Percentiles rank a stretch among this genome's conserved stretches.
phyloP scores from a whole-genome alignment of 2,888 invertebrate species.

The Eurytoma adleriae region DNA sequence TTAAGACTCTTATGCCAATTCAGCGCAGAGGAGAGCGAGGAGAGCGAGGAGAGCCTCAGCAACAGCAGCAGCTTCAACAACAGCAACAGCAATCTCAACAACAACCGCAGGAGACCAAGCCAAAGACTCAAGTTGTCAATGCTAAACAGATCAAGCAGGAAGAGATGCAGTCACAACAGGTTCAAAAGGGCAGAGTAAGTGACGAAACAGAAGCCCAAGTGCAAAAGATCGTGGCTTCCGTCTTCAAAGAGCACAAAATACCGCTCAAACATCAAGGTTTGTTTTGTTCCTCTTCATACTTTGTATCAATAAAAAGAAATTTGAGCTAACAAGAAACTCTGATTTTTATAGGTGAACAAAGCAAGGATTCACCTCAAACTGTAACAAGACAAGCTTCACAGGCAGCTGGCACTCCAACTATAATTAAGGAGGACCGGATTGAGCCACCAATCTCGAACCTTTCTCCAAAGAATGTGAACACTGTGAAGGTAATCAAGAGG shows the following conservation, averaged over 20 bases:
- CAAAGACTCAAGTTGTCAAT: slow-evolving; percentile 44
- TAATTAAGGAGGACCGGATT: slow-evolving; percentile 63
- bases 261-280: slow-evolving; percentile 64
- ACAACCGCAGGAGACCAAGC: slow-evolving; percentile 40
- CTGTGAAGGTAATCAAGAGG: slow-evolving; percentile 73
- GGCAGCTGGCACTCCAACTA: slow-evolving; percentile 16
- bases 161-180: slow-evolving; percentile 34
- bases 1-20: slow-evolving; percentile 74
- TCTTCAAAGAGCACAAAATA: slow-evolving; percentile 74
- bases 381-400: slow-evolving; percentile 11
- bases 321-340: background rate
- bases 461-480: slow-evolving; percentile 65
- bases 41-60: slow-evolving; percentile 51
- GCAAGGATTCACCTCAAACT: slow-evolving; percentile 28
- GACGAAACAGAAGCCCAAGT: slow-evolving; percentile 74
- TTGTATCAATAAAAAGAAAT: too few relatives aligned
- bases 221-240: slow-evolving; percentile 74
- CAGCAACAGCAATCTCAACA: background rate
- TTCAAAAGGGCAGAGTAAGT: slow-evolving; percentile 57
- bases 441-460: slow-evolving; percentile 47
- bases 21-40: slow-evolving; percentile 63
- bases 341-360: slow-evolving; percentile 26
- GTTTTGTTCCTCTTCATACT: background rate
- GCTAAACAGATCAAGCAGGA: slow-evolving; percentile 60
- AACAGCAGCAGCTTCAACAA: background rate